Evolutionary conservation across 2,113 vertebrate species (phyloP).

Genomic region (Centropus unirufus): DNA sequence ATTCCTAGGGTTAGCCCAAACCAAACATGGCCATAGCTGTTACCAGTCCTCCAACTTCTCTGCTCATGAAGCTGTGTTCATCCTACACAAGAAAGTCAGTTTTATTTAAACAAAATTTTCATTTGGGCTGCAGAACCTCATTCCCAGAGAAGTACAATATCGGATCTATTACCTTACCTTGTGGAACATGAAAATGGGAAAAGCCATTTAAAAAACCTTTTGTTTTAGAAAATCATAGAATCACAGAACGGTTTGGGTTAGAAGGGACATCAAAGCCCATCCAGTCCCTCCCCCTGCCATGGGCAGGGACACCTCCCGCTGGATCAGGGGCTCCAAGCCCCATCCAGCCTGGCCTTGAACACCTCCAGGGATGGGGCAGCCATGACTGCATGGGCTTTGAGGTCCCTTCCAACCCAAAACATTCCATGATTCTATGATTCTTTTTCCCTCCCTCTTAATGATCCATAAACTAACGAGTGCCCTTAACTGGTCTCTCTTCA

Average conservation of each 20-base stretch:
- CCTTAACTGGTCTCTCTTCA: too few relatives aligned
- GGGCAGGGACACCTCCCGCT: too few relatives aligned
- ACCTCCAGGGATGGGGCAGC: too few relatives aligned
- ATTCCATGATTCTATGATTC: too few relatives aligned
- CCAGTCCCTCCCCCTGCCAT: too few relatives aligned
- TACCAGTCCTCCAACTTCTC: not conserved
- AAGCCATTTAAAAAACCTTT: not conserved
- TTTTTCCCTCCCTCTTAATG: not conserved
- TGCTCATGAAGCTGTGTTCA: not conserved
- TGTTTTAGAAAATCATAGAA: not conserved
- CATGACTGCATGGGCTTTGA: too few relatives aligned
- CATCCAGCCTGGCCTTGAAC: too few relatives aligned
- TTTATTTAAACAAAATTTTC: not conserved
- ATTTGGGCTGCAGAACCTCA: not conserved
- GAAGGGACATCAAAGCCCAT: too few relatives aligned
- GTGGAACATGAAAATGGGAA: not conserved
- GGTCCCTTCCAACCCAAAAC: too few relatives aligned
- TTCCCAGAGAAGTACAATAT: not conserved
- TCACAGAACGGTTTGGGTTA: too few relatives aligned
- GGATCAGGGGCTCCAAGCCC: too few relatives aligned
- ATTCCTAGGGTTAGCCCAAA: slow-evolving; percentile 6
- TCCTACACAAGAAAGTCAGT: not conserved
- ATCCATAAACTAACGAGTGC: not conserved
- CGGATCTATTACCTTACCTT: not conserved
- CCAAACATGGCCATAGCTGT: not conserved